Conservation (phyloP, 2,888 invertebrate genomes). For the Caenorhabditis sp. region DNA sequence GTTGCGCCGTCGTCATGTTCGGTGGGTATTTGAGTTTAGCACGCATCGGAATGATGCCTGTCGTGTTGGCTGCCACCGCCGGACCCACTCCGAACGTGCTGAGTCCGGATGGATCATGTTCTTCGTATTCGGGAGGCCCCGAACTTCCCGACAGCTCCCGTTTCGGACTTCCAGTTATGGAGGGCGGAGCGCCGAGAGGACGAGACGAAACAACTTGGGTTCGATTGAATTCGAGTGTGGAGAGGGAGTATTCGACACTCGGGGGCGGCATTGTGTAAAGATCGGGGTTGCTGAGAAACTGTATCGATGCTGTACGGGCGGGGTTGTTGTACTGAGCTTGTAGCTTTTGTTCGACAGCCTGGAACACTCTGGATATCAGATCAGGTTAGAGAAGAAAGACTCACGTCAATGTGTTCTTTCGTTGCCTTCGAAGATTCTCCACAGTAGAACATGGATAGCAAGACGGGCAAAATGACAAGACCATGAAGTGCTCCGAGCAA, state of each 20-base stretch:
- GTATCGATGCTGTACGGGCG: conserved; percentile 60
- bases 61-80: conserved; percentile 41
- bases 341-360: conserved; percentile 61
- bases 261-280: conserved; percentile 50
- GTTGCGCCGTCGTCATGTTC: conserved; percentile 26
- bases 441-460: conserved; percentile 79
- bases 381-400: no score
- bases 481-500: conserved; percentile 95
- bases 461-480: conserved; percentile 87
- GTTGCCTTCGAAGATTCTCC: conserved; percentile 45
- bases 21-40: conserved; percentile 62
- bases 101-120: conserved; percentile 38
- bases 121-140: conserved; percentile 58
- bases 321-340: conserved; percentile 63
- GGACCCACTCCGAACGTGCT: conserved; percentile 52
- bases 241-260: conserved; percentile 50
- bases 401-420: conserved; percentile 48
- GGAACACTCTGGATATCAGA: no score
- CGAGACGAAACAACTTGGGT: conserved; percentile 12
- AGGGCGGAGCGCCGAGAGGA: conserved; percentile 41
- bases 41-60: conserved; percentile 62
- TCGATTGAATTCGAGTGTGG: conserved; percentile 49
- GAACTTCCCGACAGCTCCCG: conserved; percentile 45
- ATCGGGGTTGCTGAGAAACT: conserved; percentile 57
- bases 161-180: conserved; percentile 27